Evolutionary conservation across 2,888 invertebrate species (phyloP).

Genomic region (Dendrolimus pini): DNA sequence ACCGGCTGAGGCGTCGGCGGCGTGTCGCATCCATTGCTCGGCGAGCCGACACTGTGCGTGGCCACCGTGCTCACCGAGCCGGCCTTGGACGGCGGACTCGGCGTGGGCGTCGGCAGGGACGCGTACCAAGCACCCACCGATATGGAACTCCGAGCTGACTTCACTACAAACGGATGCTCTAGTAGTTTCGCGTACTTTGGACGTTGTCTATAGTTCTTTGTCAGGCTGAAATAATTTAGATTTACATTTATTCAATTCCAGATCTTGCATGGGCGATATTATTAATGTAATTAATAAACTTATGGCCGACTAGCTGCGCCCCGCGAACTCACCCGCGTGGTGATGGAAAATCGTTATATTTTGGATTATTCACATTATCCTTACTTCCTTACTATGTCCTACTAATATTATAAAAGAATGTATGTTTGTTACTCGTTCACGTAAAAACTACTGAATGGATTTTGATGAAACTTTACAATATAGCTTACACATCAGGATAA

Average conservation of each 20-base stretch:
- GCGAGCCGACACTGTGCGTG: constrained; percentile 7
- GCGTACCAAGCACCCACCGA: constrained; percentile 92
- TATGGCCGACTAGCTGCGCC: too few relatives aligned
- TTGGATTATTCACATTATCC: too few relatives aligned
- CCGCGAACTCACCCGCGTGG: too few relatives aligned
- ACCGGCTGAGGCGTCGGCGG: constrained; percentile 48
- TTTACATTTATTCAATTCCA: neutral
- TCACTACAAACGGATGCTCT: constrained; percentile 91
- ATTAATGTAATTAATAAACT: too few relatives aligned
- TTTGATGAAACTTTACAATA: too few relatives aligned
- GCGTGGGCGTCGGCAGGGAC: constrained; percentile 61
- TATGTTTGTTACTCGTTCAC: too few relatives aligned
- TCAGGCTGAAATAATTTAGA: constrained; percentile 79
- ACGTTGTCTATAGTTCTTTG: constrained; percentile 93
- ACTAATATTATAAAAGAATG: too few relatives aligned
- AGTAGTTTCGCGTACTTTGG: constrained; percentile 96
- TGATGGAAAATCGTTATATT: too few relatives aligned
- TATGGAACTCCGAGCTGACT: constrained; percentile 82
- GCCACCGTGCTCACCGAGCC: constrained; percentile 22
- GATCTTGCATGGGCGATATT: too few relatives aligned
- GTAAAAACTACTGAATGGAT: too few relatives aligned
- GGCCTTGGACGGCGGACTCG: constrained; percentile 47
- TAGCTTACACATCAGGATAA: too few relatives aligned
- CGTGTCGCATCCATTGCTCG: constrained; percentile 41
- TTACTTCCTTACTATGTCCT: too few relatives aligned